These are phyloP conservation scores for Nycteola revayana DNA, from an alignment of 2,888 invertebrate species.

Conservation along the genomic window DNA sequence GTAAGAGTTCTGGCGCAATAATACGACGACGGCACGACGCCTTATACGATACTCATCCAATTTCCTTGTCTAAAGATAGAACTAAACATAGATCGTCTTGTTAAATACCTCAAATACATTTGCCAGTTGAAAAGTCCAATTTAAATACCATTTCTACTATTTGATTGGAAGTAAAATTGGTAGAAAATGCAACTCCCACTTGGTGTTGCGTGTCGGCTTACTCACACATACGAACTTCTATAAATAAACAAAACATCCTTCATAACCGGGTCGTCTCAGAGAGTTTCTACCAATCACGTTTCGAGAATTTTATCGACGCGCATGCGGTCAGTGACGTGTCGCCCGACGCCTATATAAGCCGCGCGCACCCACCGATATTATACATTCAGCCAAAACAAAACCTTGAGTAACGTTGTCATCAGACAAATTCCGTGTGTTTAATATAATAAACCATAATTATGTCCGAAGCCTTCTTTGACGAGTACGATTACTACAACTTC, in stretches of 20 bases:
- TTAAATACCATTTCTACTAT: too few species aligned
- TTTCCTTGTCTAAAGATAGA: too few species aligned
- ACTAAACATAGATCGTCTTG: too few species aligned
- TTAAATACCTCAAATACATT: too few species aligned
- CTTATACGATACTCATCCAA: too few species aligned
- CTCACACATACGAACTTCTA: slow-evolving; percentile 52
- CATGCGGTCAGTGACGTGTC: slow-evolving; percentile 78
- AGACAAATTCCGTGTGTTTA: slow-evolving; percentile 44
- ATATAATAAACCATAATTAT: slow-evolving; percentile 78
- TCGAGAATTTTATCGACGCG: slow-evolving; percentile 73
- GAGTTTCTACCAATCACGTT: slow-evolving; percentile 62
- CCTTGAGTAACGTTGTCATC: slow-evolving; percentile 48
- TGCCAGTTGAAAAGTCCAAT: too few species aligned
- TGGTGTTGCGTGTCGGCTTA: slow-evolving; percentile 52
- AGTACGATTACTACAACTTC: slow-evolving; percentile 97
- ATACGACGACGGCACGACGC: too few species aligned
- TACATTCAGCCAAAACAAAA: slow-evolving; percentile 58
- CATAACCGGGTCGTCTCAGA: slow-evolving; percentile 57
- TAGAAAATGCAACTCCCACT: slow-evolving; percentile 13
- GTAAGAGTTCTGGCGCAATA: too few species aligned
- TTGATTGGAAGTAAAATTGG: too few species aligned
- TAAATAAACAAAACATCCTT: slow-evolving; percentile 65
- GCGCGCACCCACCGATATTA: slow-evolving; percentile 32
- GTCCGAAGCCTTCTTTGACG: slow-evolving; percentile 93
- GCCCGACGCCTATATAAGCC: slow-evolving; percentile 57